phyloP scores from a whole-genome alignment of 2,797 vertebrate genomes.

The Sebastes elongatus region DNA sequence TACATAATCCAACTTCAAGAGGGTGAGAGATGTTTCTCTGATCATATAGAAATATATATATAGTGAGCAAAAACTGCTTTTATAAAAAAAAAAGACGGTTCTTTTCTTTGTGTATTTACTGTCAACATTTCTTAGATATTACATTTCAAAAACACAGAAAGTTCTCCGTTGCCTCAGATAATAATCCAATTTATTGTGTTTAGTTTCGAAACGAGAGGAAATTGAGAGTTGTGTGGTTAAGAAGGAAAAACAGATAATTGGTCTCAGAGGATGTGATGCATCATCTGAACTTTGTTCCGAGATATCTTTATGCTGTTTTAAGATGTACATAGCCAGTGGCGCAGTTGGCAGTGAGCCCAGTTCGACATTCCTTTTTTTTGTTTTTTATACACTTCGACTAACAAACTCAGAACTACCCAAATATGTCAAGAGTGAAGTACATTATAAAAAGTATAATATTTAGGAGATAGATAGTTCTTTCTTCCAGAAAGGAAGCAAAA shows the following conservation, averaged over 20 bases:
- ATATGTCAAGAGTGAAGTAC: slow-evolving; percentile 6
- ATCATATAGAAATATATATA: not conserved
- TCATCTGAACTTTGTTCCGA: slow-evolving; percentile 70
- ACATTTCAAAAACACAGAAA: slow-evolving; percentile 3
- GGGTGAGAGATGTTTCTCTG: not conserved
- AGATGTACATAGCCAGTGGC: slow-evolving; percentile 50
- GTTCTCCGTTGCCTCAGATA: not conserved
- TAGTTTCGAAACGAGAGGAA: slow-evolving; percentile 53
- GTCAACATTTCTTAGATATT: not conserved
- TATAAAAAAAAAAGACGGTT: no score
- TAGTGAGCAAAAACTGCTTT: not conserved
- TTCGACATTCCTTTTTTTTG: slow-evolving; percentile 5
- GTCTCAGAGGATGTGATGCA: slow-evolving; percentile 68
- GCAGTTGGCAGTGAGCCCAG: slow-evolving; percentile 46
- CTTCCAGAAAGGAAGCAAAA: not conserved
- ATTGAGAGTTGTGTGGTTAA: slow-evolving; percentile 48
- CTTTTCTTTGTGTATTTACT: not conserved
- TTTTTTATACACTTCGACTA: slow-evolving; percentile 8
- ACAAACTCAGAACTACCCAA: slow-evolving; percentile 26
- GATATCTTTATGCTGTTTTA: slow-evolving; percentile 56
- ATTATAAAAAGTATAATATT: not conserved
- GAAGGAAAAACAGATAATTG: slow-evolving; percentile 71
- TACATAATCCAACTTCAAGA: not conserved
- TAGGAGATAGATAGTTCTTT: not conserved
- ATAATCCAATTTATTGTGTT: slow-evolving; percentile 15